phyloP scores from a whole-genome alignment of 2,888 invertebrate genomes.

The Teleiodes luculella region DNA sequence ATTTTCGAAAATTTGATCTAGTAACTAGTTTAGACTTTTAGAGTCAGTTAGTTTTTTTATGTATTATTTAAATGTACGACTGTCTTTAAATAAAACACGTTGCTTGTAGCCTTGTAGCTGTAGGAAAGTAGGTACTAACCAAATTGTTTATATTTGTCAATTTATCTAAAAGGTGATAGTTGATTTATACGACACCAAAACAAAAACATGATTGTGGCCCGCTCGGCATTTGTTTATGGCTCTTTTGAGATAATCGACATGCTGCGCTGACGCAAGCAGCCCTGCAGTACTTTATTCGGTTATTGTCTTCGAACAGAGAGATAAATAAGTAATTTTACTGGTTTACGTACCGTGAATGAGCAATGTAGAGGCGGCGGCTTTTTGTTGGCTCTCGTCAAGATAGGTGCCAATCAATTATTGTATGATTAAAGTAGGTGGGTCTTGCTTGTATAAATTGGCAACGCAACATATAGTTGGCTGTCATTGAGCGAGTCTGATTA shows the following conservation, averaged over 20 bases:
- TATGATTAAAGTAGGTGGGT: constrained; percentile 49
- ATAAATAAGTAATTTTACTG: constrained; percentile 47
- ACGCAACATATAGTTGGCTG: constrained; percentile 34
- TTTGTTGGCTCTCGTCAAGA: constrained; percentile 40
- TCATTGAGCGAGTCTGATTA: constrained; percentile 40
- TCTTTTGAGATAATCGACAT: constrained; percentile 20
- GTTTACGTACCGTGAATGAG: constrained; percentile 23
- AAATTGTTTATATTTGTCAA: background rate
- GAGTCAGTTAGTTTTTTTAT: too few species aligned
- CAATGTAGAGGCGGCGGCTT: constrained; percentile 29
- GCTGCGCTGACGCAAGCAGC: constrained; percentile 39
- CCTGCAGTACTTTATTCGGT: constrained; percentile 39
- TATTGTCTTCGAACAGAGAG: constrained; percentile 23
- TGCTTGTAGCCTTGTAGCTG: background rate
- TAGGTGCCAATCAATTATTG: constrained; percentile 55
- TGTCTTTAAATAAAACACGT: background rate
- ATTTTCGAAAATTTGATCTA: too few species aligned
- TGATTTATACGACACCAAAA: background rate
- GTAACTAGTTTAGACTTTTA: too few species aligned
- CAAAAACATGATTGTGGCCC: constrained; percentile 6
- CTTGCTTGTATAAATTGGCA: constrained; percentile 49
- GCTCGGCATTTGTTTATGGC: constrained; percentile 16
- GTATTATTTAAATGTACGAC: too few species aligned
- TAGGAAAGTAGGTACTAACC: background rate
- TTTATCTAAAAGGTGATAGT: constrained; percentile 2